Conservation (phyloP, 2,113 vertebrate genomes). For the Ariopsis seemanni region DNA sequence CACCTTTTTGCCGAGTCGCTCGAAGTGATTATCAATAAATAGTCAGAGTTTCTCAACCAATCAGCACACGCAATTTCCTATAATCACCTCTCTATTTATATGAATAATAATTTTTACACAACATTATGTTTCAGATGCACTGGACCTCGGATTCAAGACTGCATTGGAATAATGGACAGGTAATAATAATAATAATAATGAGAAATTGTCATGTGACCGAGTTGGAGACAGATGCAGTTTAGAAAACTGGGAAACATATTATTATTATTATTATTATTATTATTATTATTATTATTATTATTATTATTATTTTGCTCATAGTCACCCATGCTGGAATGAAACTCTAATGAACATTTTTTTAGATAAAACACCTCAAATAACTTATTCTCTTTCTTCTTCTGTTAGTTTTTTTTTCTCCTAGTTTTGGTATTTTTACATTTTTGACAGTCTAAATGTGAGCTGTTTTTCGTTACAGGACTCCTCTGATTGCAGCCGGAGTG, state of each 20-base stretch:
- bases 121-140: slow-evolving; percentile 82
- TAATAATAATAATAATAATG: slow-evolving; percentile 57
- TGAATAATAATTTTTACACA: background rate
- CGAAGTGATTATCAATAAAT: too few relatives aligned
- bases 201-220: too few relatives aligned
- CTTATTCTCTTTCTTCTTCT: background rate
- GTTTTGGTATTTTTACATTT: background rate
- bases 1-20: too few relatives aligned
- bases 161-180: slow-evolving; percentile 98
- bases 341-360: background rate
- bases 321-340: background rate
- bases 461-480: slow-evolving; percentile 78
- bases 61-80: too few relatives aligned
- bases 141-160: slow-evolving; percentile 91
- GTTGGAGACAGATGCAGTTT: too few relatives aligned
- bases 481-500: slow-evolving; percentile 91
- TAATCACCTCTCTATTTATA: too few relatives aligned
- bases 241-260: background rate
- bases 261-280: background rate
- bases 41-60: too few relatives aligned
- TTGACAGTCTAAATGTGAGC: slow-evolving; percentile 27
- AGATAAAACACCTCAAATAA: background rate
- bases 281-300: background rate
- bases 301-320: background rate
- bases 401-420: background rate